Base-by-base conservation (phyloP, 2,888 invertebrate genomes). In the Pyrgus malvae region DNA sequence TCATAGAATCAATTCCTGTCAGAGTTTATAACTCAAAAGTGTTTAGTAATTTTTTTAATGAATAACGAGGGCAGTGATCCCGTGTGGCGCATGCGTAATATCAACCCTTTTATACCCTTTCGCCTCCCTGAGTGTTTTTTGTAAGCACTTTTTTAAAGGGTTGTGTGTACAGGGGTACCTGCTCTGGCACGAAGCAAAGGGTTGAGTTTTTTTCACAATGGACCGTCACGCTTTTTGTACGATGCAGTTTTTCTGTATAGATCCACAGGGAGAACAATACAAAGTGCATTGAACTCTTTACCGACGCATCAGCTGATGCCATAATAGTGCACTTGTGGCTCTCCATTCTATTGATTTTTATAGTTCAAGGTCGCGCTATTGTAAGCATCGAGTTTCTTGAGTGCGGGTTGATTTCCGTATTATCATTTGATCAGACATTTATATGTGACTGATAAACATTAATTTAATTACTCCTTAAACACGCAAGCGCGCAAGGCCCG, bases 41-140 rank as follows among this genome's bases (percentile, higher is more conserved):
- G n/a, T n/a, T 16, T 41, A 44, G 42, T 51, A 11, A 71, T 76
- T 73, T 83, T 82, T 78, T 78, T 84, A 87, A 84, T 80, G 79
- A 78, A 70, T 73, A 76, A 74, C 78, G 82, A 84, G 89, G 86
- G 83, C 85, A 84, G 69, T 83, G 83, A 78, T 83, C 85, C 83
- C 80, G 58, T 66, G 73, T 71, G 71, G 73, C 90, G 90, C 90
- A 90, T 87, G 90, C 90, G 90, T 85, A 83, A 80, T 80, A 76
- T 66, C 82, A 88, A 89, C 89, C 90, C 90, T 88, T 89, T 85
- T 88, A 86, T 82, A 86, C 86, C 88, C 88, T 83, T 89, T 88
- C 82, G 79, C 72, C 80, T 81, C 84, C 85, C 88, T 67, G 79
- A 79, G 79, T 70, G 74, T 88, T 84, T 89, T 89, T 90, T 87